Base-by-base conservation (phyloP, 53 echinoderm and acorn worm species). In the Paracentrotus lividus region DNA sequence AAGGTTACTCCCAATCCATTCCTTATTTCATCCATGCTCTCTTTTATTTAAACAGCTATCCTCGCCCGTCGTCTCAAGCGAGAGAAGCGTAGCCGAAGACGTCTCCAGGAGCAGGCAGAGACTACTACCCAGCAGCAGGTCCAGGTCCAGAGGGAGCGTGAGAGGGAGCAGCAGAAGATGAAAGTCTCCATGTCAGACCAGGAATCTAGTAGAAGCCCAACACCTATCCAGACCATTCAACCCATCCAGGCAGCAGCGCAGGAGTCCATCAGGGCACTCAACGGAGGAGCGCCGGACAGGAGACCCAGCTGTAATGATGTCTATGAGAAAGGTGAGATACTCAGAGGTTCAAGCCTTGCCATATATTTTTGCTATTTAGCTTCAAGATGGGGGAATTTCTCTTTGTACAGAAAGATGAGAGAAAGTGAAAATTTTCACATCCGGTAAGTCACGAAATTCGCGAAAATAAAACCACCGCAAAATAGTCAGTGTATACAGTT, bases 21-120 rank as follows among this genome's bases (percentile, higher is more conserved):
- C 1, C 47, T 81, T 1, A 26, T 26, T 47, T 13, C 0, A 16
- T 8, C 24, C 29, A 36, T 40, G 20, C 34, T 3, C 13, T 34
- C 34, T 4, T 56, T 16, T 21, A 21, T 65, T 3, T n/a, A 4
- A 44, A 69, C 77, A 98, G 99, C 99, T 42, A 98, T 98, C 86
- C 97, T 98, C 59, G 88, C 93, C 68, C 97, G 96, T 47, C 95
- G 99, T 76, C 93, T 98, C 93, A 98, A 98, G 95, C 95, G 96
- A 88, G 99, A 99, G 85, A 99, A 99, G 96, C 96, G 94, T 49
- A 97, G 96, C 38, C 88, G 95, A 56, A 96, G 97, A 85, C 93
- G 96, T 67, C 95, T 99, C 29, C 96, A 96, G 58, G 99, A 99
- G 66, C 96, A 96, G 65, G 81, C 60, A 0, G 78, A 92, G 81